Base-by-base conservation (phyloP, 2,113 vertebrate species). In the Murina feae region DNA sequence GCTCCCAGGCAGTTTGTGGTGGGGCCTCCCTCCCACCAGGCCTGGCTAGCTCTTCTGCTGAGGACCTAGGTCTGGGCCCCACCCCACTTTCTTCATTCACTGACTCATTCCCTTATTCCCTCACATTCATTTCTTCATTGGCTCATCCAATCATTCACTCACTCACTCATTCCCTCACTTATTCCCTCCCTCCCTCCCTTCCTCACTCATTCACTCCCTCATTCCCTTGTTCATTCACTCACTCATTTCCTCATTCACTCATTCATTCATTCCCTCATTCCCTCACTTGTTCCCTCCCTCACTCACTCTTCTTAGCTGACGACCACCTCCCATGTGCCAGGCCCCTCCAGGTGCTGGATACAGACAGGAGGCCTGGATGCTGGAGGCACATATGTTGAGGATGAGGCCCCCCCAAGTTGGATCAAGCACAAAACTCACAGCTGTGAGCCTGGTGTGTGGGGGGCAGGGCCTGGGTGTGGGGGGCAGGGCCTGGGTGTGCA, bases 341-440 rank as follows among this genome's bases (percentile, higher is more conserved):
- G n/a, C 10, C 37, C 74, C 55, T 20, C 25, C 37, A 2, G 20
- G 20, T 3, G 11, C 47, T 14, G 6, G 4, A 79, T 53, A n/a
- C 30, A 18, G 69, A 9, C 35, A 6, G 35, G 23, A 63, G 51
- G 79, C 51, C 49, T 23, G 69, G 20, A 6, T 4, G n/a, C 32
- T 25, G 2, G 49, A 28, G 18, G 13, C 2, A 0, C 66, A 6
- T 1, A 0, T 37, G 23, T 21, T 9, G 6, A 1, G 18, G 39
- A 14, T 14, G 53, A 21, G 6, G 80, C 63, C 6, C 35, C 42
- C 11, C 2, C 0, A 17, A n/a, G 16, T 0, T 9, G 7, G 35
- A 3, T 18, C 13, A 23, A 16, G 21, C 66, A 5, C 6, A 69
- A 58, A 20, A 1, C 25, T 8, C 21, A 7, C 9, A 7, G 60